phyloP scores from a whole-genome alignment of 2,113 vertebrate genomes.

The Apistogramma diplotaenia region DNA sequence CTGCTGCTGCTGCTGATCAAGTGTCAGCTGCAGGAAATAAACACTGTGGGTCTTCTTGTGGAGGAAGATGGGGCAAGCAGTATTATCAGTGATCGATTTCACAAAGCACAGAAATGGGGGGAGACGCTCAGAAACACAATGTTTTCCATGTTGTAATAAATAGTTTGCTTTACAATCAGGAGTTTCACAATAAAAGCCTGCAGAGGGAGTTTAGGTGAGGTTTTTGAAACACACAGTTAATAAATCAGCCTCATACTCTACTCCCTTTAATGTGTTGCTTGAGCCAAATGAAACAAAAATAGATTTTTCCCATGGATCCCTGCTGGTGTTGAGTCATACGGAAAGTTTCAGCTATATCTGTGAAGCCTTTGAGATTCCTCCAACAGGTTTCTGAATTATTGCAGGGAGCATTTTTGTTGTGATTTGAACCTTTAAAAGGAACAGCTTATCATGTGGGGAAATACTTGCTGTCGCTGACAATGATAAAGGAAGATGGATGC shows the following conservation, averaged over 20 bases:
- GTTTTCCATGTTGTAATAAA: background rate
- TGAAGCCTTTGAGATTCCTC: background rate
- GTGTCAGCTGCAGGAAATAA: background rate
- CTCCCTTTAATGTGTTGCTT: background rate
- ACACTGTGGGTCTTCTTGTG: background rate
- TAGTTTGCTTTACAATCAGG: background rate
- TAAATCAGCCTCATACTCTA: slow-evolving; percentile 18
- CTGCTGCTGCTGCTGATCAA: background rate
- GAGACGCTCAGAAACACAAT: background rate
- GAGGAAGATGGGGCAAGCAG: background rate
- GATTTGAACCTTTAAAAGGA: background rate
- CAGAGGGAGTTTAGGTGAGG: slow-evolving; percentile 13
- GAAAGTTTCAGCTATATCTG: background rate
- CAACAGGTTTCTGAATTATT: background rate
- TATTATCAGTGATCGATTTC: slow-evolving; percentile 16
- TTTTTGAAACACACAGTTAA: background rate
- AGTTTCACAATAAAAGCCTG: background rate
- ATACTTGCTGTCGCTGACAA: background rate
- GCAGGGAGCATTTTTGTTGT: background rate
- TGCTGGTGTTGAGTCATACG: background rate
- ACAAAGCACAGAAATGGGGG: background rate
- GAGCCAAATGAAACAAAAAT: background rate
- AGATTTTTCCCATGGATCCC: background rate
- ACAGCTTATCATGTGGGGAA: background rate
- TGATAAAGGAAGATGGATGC: background rate